Evolutionary conservation across 2,888 invertebrate genomes (phyloP).

Genomic region (Rhamphomyia laevipes): DNA sequence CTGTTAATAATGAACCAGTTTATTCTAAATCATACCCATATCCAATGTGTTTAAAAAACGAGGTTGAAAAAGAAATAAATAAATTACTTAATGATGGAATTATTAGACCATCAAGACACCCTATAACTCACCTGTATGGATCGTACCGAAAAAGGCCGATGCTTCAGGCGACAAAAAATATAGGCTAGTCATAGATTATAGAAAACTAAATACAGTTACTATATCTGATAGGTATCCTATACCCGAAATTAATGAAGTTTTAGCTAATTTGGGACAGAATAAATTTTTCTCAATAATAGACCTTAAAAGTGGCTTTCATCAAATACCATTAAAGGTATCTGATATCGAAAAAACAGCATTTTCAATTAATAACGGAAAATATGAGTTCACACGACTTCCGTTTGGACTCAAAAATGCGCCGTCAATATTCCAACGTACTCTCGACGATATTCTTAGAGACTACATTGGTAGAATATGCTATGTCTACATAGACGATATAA

Average conservation of each 20-base stretch:
- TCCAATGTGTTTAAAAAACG: too few species aligned
- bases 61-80: too few species aligned
- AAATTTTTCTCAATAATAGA: slow-evolving; percentile 1
- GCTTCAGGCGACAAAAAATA: slow-evolving; percentile 9
- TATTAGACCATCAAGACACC: too few species aligned
- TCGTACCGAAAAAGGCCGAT: too few species aligned
- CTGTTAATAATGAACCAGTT: neutral
- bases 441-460: slow-evolving; percentile 11
- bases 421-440: slow-evolving; percentile 12
- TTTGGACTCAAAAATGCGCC: slow-evolving; percentile 11
- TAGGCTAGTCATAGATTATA: slow-evolving; percentile 7
- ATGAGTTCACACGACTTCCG: slow-evolving; percentile 9
- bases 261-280: slow-evolving; percentile 7
- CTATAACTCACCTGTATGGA: too few species aligned
- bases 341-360: slow-evolving; percentile 12
- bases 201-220: slow-evolving; percentile 3
- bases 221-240: slow-evolving; percentile 5
- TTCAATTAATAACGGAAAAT: too few species aligned
- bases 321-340: slow-evolving; percentile 6
- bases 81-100: too few species aligned
- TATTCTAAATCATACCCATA: slow-evolving; percentile 5
- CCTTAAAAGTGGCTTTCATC: too few species aligned
- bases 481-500: slow-evolving; percentile 11
- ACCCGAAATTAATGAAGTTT: slow-evolving; percentile 7
- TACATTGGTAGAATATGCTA: slow-evolving; percentile 11